Conservation (phyloP, 2,888 invertebrate genomes). For the Linnaemya tessellans region DNA sequence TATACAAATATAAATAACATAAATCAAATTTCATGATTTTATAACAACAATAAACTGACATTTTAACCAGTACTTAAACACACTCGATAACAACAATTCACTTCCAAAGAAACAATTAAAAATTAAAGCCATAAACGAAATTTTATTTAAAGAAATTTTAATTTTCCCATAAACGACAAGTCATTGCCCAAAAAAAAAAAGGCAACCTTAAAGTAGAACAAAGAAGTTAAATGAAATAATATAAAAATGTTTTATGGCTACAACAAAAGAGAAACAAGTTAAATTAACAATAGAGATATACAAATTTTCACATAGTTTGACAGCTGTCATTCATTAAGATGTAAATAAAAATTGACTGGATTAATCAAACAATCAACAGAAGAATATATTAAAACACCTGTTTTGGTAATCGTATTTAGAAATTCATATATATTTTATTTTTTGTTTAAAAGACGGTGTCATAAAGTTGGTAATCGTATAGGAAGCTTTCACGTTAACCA, state of each 20-base stretch:
- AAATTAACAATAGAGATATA: slow-evolving; percentile 32
- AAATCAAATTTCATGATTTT: slow-evolving; percentile 22
- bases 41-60: slow-evolving; percentile 5
- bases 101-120: slow-evolving; percentile 19
- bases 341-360: slow-evolving; percentile 19
- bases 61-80: background rate
- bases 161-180: slow-evolving; percentile 55
- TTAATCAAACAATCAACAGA: background rate
- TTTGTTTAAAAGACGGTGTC: background rate
- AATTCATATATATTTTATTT: slow-evolving; percentile 9
- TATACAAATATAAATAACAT: background rate
- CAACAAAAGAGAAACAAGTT: background rate
- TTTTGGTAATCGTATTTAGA: background rate
- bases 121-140: slow-evolving; percentile 7
- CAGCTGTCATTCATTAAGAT: slow-evolving; percentile 56
- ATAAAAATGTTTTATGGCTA: slow-evolving; percentile 32
- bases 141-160: slow-evolving; percentile 37
- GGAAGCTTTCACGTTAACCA: slow-evolving; percentile 54
- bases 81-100: background rate
- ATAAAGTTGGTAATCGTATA: slow-evolving; percentile 54
- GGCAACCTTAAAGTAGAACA: background rate
- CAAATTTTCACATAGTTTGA: slow-evolving; percentile 32
- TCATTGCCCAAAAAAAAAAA: slow-evolving; percentile 28
- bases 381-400: slow-evolving; percentile 39
- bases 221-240: slow-evolving; percentile 19